Base-by-base conservation (phyloP, 2,797 vertebrate genomes). In the Myotis planiceps region DNA sequence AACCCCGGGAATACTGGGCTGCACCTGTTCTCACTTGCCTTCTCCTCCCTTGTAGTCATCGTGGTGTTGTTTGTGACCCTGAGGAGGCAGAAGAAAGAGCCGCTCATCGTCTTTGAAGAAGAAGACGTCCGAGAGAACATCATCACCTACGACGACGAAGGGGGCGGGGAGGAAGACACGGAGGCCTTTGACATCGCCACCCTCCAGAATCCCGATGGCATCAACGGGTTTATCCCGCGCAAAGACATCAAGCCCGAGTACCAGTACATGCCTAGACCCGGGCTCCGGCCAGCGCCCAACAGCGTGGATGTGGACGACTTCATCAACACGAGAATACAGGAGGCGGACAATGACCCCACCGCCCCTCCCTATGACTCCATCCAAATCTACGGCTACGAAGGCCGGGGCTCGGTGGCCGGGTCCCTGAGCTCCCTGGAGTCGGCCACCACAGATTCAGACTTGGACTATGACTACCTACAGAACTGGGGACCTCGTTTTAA, bases 391-490 rank as follows among this genome's bases (percentile, higher is more conserved):
- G 99, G 99, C 92, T 99, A 99, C 0, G 99, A 99, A 96, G 99
- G 99, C 83, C 98, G 99, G 96, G 99, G 99, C 88, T 99, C 99
- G 0, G 98, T 99, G 98, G 99, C 99, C 0, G 99, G 99, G 71
- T 99, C 99, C 18, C 98, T 99, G 97, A 99, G 99, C 98, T 99
- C 99, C 42, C 98, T 99, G 95, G 99, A 99, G 98, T 99, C 99
- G 2, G 99, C 99, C 51, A 99, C 99, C 29, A 99, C 99, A 87
- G 99, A 99, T 98, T 99, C 99, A 39, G 99, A 99, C 98, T 99
- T 99, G 99, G 99, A 99, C 99, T 99, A 99, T 91, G 99, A 99
- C 98, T 99, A 99, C 99, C 99, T 99, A 99, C 99, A 99, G 98
- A 99, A 99, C 53, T 99, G 99, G 99, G 99, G 99, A 98, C 99